A percentile compares a stretch with the other conserved stretches of the same genome.
phyloP scores from a whole-genome alignment of 2,113 vertebrate genomes.

The Struthidea cinerea region DNA sequence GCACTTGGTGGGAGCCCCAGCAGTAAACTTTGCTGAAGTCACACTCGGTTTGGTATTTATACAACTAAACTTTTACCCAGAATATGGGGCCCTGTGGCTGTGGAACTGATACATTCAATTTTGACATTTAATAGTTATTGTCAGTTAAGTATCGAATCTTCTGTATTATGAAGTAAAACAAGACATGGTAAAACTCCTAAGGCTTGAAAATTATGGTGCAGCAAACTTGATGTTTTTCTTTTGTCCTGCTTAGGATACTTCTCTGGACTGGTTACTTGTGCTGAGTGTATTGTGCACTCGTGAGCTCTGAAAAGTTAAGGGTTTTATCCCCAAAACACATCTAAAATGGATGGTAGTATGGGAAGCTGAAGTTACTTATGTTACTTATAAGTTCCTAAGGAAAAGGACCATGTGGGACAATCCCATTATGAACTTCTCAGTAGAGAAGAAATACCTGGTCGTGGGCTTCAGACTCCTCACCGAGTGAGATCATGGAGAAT shows the following conservation, averaged over 20 bases:
- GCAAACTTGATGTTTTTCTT: not conserved
- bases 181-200: not conserved
- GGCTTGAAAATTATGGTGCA: not conserved
- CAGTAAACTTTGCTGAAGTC: not conserved
- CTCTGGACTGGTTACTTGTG: not conserved
- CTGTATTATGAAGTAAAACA: not conserved
- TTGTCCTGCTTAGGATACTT: not conserved
- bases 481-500: not conserved
- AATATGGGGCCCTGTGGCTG: not conserved
- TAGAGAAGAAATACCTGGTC: not conserved
- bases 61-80: not conserved
- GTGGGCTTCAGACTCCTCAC: not conserved
- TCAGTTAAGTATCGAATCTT: not conserved
- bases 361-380: not conserved
- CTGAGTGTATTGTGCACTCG: rapidly evolving
- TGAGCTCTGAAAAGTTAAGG: not conserved
- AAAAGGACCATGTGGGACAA: not conserved
- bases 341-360: not conserved
- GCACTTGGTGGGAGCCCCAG: not conserved
- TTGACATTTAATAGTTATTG: not conserved
- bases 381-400: not conserved
- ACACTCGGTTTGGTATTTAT: not conserved
- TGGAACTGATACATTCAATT: not conserved
- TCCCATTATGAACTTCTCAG: not conserved
- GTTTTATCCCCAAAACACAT: not conserved